Evolutionary conservation across 1,140 invertebrate species (phyloP).

Genomic region (Aphis craccivora): DNA sequence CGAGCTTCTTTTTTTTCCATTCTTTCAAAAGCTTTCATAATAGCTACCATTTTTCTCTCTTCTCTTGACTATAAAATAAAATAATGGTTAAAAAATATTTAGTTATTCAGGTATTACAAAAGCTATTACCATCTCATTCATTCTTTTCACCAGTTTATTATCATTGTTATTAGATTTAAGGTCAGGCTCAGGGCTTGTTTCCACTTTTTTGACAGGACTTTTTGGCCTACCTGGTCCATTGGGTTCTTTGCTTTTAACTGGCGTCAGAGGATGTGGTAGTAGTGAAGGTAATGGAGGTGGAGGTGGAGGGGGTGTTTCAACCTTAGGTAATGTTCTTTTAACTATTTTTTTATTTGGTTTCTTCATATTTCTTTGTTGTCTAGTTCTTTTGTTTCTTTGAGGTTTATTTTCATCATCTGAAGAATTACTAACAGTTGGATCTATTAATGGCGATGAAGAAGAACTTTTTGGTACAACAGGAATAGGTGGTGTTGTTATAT

Average conservation of each 20-base stretch:
- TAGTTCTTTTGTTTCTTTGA: conserved; percentile 46
- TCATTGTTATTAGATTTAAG: conserved; percentile 44
- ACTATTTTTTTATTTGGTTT: conserved; percentile 37
- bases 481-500: not conserved
- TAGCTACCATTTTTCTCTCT: conserved; percentile 95
- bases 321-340: conserved; percentile 24
- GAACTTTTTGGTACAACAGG: conserved; percentile 46
- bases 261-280: not conserved
- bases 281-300: not conserved
- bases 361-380: conserved; percentile 37
- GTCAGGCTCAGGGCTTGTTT: conserved; percentile 28
- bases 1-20: conserved; percentile 80
- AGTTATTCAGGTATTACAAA: not conserved
- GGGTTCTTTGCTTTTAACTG: conserved; percentile 31
- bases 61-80: conserved; percentile 76
- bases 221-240: conserved; percentile 34
- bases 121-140: conserved; percentile 38
- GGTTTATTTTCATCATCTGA: conserved; percentile 44
- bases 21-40: conserved; percentile 90
- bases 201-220: conserved; percentile 36
- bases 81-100: not conserved
- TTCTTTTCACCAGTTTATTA: conserved; percentile 48
- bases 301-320: conserved; percentile 13
- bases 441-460: conserved; percentile 42
- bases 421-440: conserved; percentile 36